Evolutionary conservation across 1,140 invertebrate species (phyloP).

Genomic region (Philopotamus ludificatus): DNA sequence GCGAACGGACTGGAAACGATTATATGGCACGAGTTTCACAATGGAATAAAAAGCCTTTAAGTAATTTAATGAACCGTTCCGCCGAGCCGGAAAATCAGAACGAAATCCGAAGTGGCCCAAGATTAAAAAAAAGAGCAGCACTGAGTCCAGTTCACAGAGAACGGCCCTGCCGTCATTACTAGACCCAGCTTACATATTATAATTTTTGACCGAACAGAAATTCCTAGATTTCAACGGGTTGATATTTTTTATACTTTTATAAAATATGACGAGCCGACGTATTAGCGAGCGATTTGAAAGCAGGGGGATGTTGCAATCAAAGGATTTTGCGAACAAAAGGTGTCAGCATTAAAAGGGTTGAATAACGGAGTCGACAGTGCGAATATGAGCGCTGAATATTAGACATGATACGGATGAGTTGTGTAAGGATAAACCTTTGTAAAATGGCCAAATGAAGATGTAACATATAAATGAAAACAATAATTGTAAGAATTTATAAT

Average conservation of each 20-base stretch:
- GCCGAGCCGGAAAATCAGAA: conserved; percentile 3
- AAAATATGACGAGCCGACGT: background rate
- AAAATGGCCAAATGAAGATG: too few relatives aligned
- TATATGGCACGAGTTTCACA: background rate
- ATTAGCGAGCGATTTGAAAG: background rate
- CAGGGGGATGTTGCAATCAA: background rate
- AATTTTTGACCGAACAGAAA: too few relatives aligned
- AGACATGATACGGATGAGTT: too few relatives aligned
- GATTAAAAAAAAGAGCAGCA: background rate
- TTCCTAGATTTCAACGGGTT: too few relatives aligned
- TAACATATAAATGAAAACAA: too few relatives aligned
- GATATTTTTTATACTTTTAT: too few relatives aligned
- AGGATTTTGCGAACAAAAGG: background rate
- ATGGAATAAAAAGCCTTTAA: conserved; percentile 16
- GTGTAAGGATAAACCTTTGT: too few relatives aligned
- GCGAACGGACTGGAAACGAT: conserved; percentile 4
- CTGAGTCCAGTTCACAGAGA: background rate
- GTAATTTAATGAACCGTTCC: conserved; percentile 15
- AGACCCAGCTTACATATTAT: background rate
- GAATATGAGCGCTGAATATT: too few relatives aligned
- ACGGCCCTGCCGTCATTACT: background rate
- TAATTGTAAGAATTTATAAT: too few relatives aligned
- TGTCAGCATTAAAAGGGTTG: background rate
- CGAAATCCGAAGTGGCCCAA: background rate
- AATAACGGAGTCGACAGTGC: too few relatives aligned